phyloP scores from a whole-genome alignment of 2,797 vertebrate genomes.

The Bradypodion pumilum region DNA sequence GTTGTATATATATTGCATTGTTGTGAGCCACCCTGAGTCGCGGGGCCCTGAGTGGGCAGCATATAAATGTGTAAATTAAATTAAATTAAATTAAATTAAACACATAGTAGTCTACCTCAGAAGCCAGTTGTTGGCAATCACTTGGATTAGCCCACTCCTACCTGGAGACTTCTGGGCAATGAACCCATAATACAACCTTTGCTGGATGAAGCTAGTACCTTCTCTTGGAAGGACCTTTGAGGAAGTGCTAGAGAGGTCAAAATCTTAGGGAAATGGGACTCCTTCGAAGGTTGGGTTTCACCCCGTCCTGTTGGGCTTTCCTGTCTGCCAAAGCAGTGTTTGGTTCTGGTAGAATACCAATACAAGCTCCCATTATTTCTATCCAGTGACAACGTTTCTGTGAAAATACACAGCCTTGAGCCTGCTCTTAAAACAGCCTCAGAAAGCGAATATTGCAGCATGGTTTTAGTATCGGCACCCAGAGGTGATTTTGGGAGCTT shows the following conservation, averaged over 20 bases:
- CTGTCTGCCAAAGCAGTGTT: background rate
- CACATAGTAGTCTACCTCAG: background rate
- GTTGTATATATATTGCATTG: too few relatives aligned
- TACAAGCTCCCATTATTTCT: background rate
- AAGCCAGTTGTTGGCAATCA: conserved; percentile 54
- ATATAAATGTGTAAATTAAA: too few relatives aligned
- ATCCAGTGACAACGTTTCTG: background rate
- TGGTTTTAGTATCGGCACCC: background rate
- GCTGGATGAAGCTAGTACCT: conserved; percentile 41
- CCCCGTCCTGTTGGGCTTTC: background rate
- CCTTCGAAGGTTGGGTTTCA: too few relatives aligned
- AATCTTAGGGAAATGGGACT: too few relatives aligned
- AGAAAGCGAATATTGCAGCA: background rate
- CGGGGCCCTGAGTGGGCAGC: too few relatives aligned
- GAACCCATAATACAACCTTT: conserved; percentile 60
- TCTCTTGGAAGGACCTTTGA: too few relatives aligned
- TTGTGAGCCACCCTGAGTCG: too few relatives aligned
- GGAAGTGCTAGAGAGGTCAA: too few relatives aligned
- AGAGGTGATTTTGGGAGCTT: background rate
- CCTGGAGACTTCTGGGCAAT: conserved; percentile 59
- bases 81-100: too few relatives aligned
- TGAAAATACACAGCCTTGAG: too few relatives aligned
- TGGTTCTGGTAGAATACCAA: background rate
- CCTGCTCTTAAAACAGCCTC: background rate
- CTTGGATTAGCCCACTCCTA: conserved; percentile 60